Conservation (phyloP, 2,888 invertebrate genomes). For the Drymonia ruficornis region DNA sequence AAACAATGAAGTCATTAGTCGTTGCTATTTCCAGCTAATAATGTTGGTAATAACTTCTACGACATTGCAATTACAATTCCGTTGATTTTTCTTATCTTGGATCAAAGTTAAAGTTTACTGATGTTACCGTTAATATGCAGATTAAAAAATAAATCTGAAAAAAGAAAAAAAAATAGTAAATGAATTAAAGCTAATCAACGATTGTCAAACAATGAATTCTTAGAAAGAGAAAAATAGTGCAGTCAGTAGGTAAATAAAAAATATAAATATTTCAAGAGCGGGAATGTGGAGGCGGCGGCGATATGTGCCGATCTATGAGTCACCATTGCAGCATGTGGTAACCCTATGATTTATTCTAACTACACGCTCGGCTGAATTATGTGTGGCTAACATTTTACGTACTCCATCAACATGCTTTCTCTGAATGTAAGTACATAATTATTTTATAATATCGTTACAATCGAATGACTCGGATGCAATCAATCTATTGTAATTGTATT, state of each 20-base stretch:
- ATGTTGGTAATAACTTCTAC: slow-evolving; percentile 40
- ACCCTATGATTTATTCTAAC: slow-evolving; percentile 1
- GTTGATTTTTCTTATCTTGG: slow-evolving; percentile 24
- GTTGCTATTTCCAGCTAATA: slow-evolving; percentile 52
- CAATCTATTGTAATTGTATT: slow-evolving; percentile 42
- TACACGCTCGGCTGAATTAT: not conserved
- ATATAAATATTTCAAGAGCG: not conserved
- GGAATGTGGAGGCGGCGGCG: not conserved
- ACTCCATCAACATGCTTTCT: slow-evolving; percentile 14
- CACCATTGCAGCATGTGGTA: not conserved
- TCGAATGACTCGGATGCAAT: slow-evolving; percentile 27
- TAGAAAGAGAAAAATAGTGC: not conserved
- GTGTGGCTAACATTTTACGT: not conserved
- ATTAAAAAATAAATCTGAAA: not conserved
- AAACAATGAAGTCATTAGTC: slow-evolving; percentile 65
- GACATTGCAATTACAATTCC: slow-evolving; percentile 34
- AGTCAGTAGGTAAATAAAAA: not conserved
- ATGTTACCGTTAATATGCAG: not conserved
- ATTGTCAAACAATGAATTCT: slow-evolving; percentile 8
- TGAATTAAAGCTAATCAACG: not conserved
- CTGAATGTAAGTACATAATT: too few relatives aligned
- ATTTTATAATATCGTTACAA: too few relatives aligned
- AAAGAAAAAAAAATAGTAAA: not conserved
- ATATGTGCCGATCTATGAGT: not conserved
- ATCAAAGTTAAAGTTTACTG: not conserved